Conservation (phyloP, 2,113 vertebrate genomes). For the Corythoichthys haematopterus region DNA sequence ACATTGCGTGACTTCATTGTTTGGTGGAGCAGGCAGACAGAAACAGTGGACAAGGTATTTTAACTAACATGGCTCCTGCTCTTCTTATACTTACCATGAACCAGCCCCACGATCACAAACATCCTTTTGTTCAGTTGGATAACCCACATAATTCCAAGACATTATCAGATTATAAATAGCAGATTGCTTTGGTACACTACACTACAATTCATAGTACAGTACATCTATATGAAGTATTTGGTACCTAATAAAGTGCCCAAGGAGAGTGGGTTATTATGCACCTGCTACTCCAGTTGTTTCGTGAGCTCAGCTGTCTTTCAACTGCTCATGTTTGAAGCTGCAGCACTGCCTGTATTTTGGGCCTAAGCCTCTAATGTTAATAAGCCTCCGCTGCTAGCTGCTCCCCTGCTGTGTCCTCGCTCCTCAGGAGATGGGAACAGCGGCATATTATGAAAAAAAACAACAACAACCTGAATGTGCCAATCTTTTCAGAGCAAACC, state of each 20-base stretch:
- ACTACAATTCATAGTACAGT: neutral
- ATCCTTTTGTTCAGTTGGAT: neutral
- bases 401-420: conserved; percentile 46
- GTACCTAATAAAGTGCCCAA: neutral
- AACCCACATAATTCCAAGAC: neutral
- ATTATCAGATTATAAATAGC: neutral
- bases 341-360: conserved; percentile 10
- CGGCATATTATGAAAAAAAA: conserved; percentile 15
- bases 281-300: neutral
- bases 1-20: conserved; percentile 17
- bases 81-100: neutral
- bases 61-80: neutral
- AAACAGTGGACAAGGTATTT: neutral
- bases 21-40: conserved; percentile 29
- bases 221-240: neutral
- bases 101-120: neutral
- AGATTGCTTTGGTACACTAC: neutral
- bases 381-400: conserved; percentile 48
- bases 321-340: neutral
- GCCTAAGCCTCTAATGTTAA: conserved; percentile 54
- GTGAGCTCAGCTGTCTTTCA: neutral
- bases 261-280: neutral
- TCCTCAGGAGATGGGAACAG: conserved; percentile 34
- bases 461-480: conserved; percentile 15
- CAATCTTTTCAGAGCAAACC: conserved; percentile 19